phyloP scores from a whole-genome alignment of 2,797 vertebrate species.

The Sparus aurata region DNA sequence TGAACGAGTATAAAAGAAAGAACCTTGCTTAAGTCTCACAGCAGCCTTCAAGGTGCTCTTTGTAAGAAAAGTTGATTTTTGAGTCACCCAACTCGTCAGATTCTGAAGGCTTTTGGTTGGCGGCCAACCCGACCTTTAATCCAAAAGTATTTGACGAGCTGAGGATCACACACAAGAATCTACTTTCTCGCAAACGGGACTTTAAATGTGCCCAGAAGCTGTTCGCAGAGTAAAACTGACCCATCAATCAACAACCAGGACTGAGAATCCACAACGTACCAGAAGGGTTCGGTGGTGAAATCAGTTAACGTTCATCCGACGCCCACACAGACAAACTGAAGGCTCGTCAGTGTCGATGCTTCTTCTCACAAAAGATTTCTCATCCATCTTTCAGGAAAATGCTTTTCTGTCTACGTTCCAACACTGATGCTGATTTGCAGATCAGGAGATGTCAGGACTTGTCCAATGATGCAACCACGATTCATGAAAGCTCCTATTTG shows the following conservation, averaged over 20 bases:
- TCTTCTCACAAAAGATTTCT: neutral
- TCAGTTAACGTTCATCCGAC: neutral
- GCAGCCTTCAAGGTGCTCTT: no score
- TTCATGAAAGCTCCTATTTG: no score
- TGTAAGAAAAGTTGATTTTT: no score
- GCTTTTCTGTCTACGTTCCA: neutral
- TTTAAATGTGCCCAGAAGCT: no score
- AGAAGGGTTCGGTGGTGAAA: neutral
- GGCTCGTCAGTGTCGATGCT: neutral
- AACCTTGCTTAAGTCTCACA: no score
- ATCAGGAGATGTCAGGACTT: neutral
- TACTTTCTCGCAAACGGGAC: no score
- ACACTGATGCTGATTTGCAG: neutral
- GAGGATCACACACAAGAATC: no score
- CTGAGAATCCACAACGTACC: neutral
- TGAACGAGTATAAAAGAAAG: neutral
- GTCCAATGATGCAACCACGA: no score
- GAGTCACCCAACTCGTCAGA: no score
- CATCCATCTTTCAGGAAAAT: neutral
- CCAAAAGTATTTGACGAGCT: no score
- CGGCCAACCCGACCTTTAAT: no score
- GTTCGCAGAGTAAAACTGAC: neutral
- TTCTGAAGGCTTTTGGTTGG: no score
- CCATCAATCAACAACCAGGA: neutral
- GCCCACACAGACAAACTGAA: neutral